Base-by-base conservation (phyloP, 2,797 vertebrate genomes). In the Aulostomus chinensis region DNA sequence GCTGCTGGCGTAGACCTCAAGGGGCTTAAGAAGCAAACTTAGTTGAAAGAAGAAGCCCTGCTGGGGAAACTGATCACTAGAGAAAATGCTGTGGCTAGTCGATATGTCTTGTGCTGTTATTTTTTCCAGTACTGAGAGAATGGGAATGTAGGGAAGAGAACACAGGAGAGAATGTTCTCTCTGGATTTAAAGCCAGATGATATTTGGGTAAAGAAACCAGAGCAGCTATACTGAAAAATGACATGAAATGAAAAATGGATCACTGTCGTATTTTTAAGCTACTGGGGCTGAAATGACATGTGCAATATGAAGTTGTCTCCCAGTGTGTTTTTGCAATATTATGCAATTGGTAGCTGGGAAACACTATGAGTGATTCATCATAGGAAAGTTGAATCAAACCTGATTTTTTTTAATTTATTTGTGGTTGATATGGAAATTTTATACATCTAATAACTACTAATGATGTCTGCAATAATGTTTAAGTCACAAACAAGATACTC, bases 1-100 rank as follows among this genome's bases (percentile, higher is more conserved):
- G 36, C 37, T 60, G 50, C 71, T 85, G 84, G 83, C 86, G 78
- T 17, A 20, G 36, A 48, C 66, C 62, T 46, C 60, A 53, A 51
- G 58, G 48, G 80, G 66, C 66, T 86, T 78, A 84, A 80, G 71
- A 65, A 68, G 62, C 78, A 86, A 80, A 83, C 68, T 78, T 78
- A 81, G 77, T 52, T 75, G 63, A 84, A 63, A 76, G 60, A 43
- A 76, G 72, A 73, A 48, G 51, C 49, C 34, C 64, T 37, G 10
- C 31, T 20, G 33, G 49, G 57, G 15, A 68, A 73, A 74, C 5
- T 15, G 41, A 78, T 61, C 40, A 34, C 48, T 11, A 8, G 53
- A 49, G n/a, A n/a, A n/a, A n/a, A n/a, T n/a, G n/a, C n/a, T n/a
- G n/a, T n/a, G n/a, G n/a, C n/a, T n/a, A n/a, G n/a, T n/a, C n/a